phyloP scores from a whole-genome alignment of 2,888 invertebrate species.

The Ellobium chinense region DNA sequence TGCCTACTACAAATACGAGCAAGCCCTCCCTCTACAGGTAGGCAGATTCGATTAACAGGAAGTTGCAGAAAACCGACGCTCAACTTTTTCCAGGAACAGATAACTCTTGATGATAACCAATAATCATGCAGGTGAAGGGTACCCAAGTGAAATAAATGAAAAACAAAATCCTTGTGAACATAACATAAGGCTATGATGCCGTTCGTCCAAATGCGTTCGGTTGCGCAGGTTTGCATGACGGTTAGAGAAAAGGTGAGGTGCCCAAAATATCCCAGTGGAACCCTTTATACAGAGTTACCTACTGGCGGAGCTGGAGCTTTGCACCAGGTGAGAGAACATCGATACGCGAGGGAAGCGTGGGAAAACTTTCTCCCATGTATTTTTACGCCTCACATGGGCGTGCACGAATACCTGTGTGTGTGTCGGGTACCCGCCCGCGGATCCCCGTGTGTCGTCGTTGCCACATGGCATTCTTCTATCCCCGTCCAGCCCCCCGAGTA shows the following conservation, averaged over 20 bases:
- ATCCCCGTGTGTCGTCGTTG: conserved; percentile 26
- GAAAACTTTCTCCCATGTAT: conserved; percentile 34
- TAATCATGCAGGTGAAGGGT: too few species aligned
- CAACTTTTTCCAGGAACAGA: too few species aligned
- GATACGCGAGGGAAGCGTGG: conserved; percentile 34
- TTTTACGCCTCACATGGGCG: conserved; percentile 54
- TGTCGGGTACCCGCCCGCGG: conserved; percentile 10
- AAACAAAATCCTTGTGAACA: too few species aligned
- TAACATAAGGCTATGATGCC: too few species aligned
- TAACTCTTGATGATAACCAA: too few species aligned
- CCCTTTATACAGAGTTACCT: neutral
- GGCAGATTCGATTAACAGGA: neutral
- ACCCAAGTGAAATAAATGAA: too few species aligned
- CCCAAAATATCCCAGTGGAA: neutral
- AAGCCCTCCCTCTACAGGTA: neutral
- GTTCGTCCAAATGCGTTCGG: too few species aligned
- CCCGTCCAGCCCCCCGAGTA: conserved; percentile 46
- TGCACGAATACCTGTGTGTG: conserved; percentile 28
- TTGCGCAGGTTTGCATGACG: too few species aligned
- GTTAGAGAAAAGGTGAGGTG: too few species aligned
- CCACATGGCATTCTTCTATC: conserved; percentile 31
- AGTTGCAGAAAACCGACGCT: neutral
- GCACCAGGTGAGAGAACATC: conserved; percentile 18
- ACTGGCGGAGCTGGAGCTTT: neutral
- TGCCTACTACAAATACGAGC: neutral